Evolutionary conservation across 2,888 invertebrate genomes (phyloP), one percentile per base, ranked within the genome.

Genomic region (Alentia gelatinosa): DNA sequence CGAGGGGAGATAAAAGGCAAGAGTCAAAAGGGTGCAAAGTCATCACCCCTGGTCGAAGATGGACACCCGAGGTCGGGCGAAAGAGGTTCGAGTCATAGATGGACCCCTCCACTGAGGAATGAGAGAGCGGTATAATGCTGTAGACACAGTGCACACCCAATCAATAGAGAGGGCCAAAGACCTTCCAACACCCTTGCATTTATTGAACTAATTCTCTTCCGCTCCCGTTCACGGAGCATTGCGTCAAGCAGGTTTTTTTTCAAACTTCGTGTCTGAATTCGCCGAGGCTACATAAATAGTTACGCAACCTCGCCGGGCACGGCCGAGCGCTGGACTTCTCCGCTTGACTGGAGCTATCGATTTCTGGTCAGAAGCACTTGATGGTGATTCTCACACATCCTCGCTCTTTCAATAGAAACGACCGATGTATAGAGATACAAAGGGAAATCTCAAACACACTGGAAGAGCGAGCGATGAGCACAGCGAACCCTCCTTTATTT

Each of bases 71-170:
- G 79, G n/a, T 19, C 5, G 35, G 79, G 23, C 15, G 37, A 15
- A 37, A 9, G 79, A 5, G 5, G 79, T 15, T 37, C 9, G 39
- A 37, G 79, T 35, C 37, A 79, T 19, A 79, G 35, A 39, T 37
- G 12, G 79, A 35, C 35, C 79, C 79, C 0, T 35, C n/a, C 79
- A 33, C 15, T 79, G 37, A 79, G 39, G n/a, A n/a, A 35, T 35
- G 39, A 79, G n/a, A 79, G 42, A 50, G 47, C 86, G 47, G 75
- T 30, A 42, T 47, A 42, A 86, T 86, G 86, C 42, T 47, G n/a
- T 33, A 86, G 50, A 86, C 86, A 86, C 47, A 33, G 86, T 86
- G 86, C 86, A 86, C 86, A 86, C 50, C 50, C 86, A 86, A 42
- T 47, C 86, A 86, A 26, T 50, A 86, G 47, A 86, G 86, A 30